These are phyloP conservation scores for Ptychoptera albimana DNA, from an alignment of 2,888 invertebrate genomes.

Conservation along the genomic window DNA sequence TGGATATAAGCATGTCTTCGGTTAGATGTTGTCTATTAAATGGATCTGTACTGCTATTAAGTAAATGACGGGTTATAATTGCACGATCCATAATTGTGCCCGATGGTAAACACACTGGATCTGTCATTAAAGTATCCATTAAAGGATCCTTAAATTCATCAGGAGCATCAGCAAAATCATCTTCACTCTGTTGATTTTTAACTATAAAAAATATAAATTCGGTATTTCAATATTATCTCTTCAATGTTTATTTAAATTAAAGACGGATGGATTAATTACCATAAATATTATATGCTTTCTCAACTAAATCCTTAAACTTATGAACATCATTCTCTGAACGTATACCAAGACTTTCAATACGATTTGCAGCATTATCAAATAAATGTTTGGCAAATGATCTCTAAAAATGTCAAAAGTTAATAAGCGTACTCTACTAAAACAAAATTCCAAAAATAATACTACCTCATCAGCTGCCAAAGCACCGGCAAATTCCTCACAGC, in stretches of 20 bases:
- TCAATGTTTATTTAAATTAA: not conserved
- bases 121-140: conserved; percentile 95
- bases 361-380: conserved; percentile 76
- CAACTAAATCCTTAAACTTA: conserved; percentile 62
- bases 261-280: no score
- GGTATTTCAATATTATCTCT: not conserved
- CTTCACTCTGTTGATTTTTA: conserved; percentile 72
- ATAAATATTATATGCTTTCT: conserved; percentile 60
- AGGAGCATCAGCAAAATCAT: conserved; percentile 89
- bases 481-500: conserved; percentile 78
- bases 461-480: conserved; percentile 88
- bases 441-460: conserved; percentile 39
- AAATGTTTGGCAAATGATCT: conserved; percentile 85
- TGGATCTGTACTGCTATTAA: conserved; percentile 94
- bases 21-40: conserved; percentile 92
- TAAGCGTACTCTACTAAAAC: not conserved
- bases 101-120: conserved; percentile 84
- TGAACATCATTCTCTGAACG: conserved; percentile 75
- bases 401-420: conserved; percentile 32
- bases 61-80: conserved; percentile 80
- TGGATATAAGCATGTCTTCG: conserved; percentile 83
- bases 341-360: conserved; percentile 67
- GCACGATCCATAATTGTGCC: conserved; percentile 88
- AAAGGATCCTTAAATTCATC: conserved; percentile 93
- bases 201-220: conserved; percentile 23